Percentiles rank a stretch among this genome's conserved stretches.
These are phyloP conservation scores for Oryzias celebensis DNA, from an alignment of 2,113 vertebrate genomes.

Conservation along the genomic window DNA sequence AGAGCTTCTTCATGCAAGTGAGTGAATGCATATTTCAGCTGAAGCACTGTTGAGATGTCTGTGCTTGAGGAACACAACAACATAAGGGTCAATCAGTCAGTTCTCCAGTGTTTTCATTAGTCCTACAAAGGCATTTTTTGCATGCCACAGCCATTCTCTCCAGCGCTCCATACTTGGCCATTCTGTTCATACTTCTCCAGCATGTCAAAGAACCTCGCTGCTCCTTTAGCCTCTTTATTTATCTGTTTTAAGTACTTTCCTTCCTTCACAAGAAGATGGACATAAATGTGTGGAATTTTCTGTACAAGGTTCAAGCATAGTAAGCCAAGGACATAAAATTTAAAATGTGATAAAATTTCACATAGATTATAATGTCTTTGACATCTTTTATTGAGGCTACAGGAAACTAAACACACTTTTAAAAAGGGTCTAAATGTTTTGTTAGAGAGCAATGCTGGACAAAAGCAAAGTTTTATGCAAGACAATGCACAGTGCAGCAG, in stretches of 20 bases:
- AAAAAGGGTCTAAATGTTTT: too few relatives aligned
- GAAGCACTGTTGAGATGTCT: not conserved
- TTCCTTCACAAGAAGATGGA: not conserved
- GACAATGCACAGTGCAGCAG: not conserved
- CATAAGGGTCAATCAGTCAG: slow-evolving; percentile 18
- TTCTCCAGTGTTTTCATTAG: slow-evolving; percentile 18
- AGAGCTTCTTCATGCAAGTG: not conserved
- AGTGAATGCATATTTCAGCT: not conserved
- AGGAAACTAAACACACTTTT: too few relatives aligned
- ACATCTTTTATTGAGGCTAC: too few relatives aligned
- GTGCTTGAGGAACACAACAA: slow-evolving; percentile 19
- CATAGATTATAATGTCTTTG: too few relatives aligned
- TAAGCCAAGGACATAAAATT: too few relatives aligned
- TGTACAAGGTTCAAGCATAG: too few relatives aligned
- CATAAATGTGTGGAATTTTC: too few relatives aligned
- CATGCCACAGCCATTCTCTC: not conserved
- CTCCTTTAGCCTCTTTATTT: slow-evolving; percentile 17
- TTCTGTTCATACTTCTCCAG: not conserved
- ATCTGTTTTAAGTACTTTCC: slow-evolving; percentile 3
- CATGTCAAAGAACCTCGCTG: not conserved
- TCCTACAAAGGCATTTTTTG: slow-evolving; percentile 11
- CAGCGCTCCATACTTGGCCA: too few relatives aligned
- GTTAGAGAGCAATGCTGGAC: too few relatives aligned
- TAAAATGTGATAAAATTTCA: too few relatives aligned
- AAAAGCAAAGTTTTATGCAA: too few relatives aligned